Percentiles rank a stretch among this genome's conserved stretches.
phyloP scores from a whole-genome alignment of 2,113 vertebrate species.

The Grallaria varia region DNA sequence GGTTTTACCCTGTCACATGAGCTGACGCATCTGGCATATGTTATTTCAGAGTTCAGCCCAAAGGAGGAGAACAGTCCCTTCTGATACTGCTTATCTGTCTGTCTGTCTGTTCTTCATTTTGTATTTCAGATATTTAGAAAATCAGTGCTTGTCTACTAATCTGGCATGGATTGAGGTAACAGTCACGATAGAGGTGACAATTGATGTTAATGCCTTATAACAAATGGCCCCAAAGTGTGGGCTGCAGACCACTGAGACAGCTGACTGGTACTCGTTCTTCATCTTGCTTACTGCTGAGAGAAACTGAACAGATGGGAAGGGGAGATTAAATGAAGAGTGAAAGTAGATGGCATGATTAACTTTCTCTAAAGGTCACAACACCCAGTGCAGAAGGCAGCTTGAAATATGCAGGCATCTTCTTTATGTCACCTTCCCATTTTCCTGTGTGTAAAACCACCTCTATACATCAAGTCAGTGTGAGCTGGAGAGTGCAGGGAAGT shows the following conservation, averaged over 20 bases:
- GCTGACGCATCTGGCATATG: neutral
- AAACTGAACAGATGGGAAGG: conserved; percentile 61
- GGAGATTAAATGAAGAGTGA: conserved; percentile 66
- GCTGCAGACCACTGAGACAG: conserved; percentile 48
- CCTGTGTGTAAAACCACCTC: neutral
- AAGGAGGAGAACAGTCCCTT: neutral
- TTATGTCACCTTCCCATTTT: neutral
- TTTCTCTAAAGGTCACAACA: conserved; percentile 64
- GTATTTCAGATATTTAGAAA: neutral
- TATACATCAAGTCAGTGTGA: neutral
- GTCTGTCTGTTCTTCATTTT: neutral
- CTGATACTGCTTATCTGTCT: neutral
- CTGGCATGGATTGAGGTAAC: neutral
- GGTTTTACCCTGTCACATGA: neutral
- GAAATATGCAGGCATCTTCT: conserved; percentile 12
- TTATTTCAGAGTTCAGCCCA: neutral
- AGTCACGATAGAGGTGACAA: conserved; percentile 15
- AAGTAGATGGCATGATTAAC: conserved; percentile 62
- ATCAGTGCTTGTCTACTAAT: neutral
- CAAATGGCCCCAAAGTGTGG: conserved; percentile 36
- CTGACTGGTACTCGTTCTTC: conserved; percentile 53
- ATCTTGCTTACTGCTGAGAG: conserved; percentile 58
- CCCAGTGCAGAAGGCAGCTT: conserved; percentile 34
- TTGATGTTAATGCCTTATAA: conserved; percentile 34
- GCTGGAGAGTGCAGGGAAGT: neutral